These are phyloP conservation scores for Lonchura striata DNA, from an alignment of 2,113 vertebrate species.

Conservation along the genomic window DNA sequence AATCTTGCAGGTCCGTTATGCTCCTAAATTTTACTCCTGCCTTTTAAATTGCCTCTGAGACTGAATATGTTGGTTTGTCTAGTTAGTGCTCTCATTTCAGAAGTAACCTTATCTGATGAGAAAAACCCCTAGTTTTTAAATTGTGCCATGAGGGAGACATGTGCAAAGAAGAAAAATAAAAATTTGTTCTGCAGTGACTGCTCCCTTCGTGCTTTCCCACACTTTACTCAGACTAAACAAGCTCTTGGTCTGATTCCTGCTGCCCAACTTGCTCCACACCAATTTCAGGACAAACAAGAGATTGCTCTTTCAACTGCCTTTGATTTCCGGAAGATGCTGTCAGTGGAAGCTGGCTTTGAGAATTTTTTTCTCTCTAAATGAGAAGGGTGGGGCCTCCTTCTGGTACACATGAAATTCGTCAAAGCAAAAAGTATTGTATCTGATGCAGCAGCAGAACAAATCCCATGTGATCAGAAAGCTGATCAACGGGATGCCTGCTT, in stretches of 20 bases:
- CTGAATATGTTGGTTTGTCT: background rate
- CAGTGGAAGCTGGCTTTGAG: background rate
- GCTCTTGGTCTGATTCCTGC: conserved; percentile 27
- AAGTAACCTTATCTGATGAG: conserved; percentile 25
- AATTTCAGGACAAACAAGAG: conserved; percentile 41
- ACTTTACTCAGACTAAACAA: conserved; percentile 7
- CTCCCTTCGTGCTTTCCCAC: conserved; percentile 28
- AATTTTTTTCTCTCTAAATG: background rate
- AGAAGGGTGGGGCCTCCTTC: conserved; percentile 44
- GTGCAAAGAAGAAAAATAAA: background rate
- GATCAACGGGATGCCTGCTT: conserved; percentile 65
- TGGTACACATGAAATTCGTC: background rate
- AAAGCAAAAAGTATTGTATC: conserved; percentile 33
- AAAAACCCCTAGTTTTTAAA: conserved; percentile 13
- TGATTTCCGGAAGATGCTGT: conserved; percentile 21
- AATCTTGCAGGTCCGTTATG: background rate
- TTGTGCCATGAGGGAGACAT: background rate
- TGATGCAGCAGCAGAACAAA: conserved; percentile 44
- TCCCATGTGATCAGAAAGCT: conserved; percentile 64
- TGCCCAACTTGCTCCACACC: conserved; percentile 36
- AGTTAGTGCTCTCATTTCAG: background rate
- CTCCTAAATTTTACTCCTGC: background rate
- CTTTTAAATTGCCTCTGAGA: conserved; percentile 14
- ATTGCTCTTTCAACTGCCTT: conserved; percentile 33
- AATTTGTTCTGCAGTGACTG: background rate